Conservation (phyloP, 2,888 invertebrate species). For the Halictus ligatus region DNA sequence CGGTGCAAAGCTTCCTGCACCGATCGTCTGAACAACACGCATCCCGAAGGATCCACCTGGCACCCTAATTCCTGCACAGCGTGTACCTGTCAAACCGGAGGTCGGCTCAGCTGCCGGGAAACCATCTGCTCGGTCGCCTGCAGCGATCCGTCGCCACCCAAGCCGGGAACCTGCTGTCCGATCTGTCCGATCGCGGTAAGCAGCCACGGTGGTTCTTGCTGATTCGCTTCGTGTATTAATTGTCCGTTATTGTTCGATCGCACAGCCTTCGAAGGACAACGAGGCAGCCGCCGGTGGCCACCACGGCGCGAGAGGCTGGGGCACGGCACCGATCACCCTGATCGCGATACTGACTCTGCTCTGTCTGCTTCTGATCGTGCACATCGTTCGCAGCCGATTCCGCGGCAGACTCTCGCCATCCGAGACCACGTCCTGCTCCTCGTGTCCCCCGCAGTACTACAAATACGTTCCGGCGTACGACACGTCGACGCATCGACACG, state of each 20-base stretch:
- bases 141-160: conserved; percentile 76
- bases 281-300: conserved; percentile 34
- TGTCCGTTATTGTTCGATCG: neutral
- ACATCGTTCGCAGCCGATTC: conserved; percentile 77
- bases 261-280: conserved; percentile 50
- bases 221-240: neutral
- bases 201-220: neutral
- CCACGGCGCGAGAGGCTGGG: conserved; percentile 75
- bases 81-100: conserved; percentile 78
- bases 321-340: conserved; percentile 78
- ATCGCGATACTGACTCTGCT: conserved; percentile 77
- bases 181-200: conserved; percentile 78
- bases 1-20: conserved; percentile 78
- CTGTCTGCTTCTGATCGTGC: conserved; percentile 77
- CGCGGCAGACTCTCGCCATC: conserved; percentile 78
- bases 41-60: conserved; percentile 79
- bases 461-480: conserved; percentile 82
- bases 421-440: conserved; percentile 71
- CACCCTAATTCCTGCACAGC: conserved; percentile 77
- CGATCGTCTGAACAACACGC: conserved; percentile 77
- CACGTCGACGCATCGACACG: conserved; percentile 77
- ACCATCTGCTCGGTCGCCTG: conserved; percentile 80
- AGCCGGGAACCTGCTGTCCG: conserved; percentile 79
- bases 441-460: conserved; percentile 81
- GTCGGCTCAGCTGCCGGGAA: conserved; percentile 79